phyloP scores from a whole-genome alignment of 2,113 vertebrate species.

The Onychostruthus taczanowskii region DNA sequence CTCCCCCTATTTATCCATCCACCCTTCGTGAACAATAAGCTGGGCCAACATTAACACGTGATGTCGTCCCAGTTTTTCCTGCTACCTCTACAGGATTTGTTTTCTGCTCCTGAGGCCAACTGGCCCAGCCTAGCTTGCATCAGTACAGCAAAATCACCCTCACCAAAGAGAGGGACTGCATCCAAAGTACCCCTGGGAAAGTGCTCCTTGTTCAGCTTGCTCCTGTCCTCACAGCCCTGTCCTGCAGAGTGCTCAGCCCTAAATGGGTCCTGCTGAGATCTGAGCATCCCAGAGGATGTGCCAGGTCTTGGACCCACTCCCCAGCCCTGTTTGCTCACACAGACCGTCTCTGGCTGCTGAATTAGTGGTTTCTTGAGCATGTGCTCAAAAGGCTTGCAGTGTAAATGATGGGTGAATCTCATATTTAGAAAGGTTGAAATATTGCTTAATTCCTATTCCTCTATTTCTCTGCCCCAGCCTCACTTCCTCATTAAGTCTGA shows the following conservation, averaged over 20 bases:
- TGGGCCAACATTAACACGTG: not conserved
- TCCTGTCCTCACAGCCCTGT: not conserved
- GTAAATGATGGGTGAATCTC: not conserved
- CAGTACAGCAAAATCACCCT: not conserved
- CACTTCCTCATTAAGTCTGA: not conserved
- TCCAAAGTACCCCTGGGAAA: not conserved
- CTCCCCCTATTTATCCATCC: not conserved
- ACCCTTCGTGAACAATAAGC: fast-evolving
- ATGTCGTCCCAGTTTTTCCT: not conserved
- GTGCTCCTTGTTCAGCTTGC: not conserved
- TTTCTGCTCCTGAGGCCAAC: not conserved
- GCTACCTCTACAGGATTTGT: not conserved
- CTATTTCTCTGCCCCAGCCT: not conserved
- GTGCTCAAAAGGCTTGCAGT: not conserved
- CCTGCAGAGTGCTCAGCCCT: not conserved
- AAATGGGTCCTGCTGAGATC: not conserved
- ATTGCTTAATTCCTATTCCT: not conserved
- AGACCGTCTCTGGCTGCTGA: not conserved
- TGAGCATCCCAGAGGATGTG: not conserved
- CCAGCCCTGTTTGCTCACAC: not conserved
- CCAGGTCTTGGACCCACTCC: not conserved
- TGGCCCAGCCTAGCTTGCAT: not conserved
- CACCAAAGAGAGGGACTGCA: not conserved
- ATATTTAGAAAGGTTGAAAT: not conserved
- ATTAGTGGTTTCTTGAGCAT: not conserved